Conservation (phyloP, 1,140 invertebrate genomes). For the Scaptomyza montana region DNA sequence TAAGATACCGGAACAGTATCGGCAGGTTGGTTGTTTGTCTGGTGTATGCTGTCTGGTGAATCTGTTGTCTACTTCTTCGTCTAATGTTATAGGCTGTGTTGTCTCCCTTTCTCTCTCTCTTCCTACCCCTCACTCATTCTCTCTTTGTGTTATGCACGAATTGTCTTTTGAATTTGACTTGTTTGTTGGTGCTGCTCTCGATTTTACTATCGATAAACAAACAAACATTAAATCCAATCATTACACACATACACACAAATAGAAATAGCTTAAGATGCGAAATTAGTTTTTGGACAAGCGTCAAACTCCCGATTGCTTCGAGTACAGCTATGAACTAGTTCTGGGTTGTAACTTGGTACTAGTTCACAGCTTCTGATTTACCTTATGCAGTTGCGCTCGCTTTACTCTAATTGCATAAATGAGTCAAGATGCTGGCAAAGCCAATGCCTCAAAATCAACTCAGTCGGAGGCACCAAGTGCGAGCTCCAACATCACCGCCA, state of each 20-base stretch:
- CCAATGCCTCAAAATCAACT: conserved; percentile 32
- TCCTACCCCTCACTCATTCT: conserved; percentile 2
- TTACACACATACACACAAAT: neutral
- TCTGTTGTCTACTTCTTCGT: conserved; percentile 46
- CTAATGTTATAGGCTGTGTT: conserved; percentile 36
- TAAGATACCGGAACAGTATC: conserved; percentile 83
- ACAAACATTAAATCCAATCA: neutral
- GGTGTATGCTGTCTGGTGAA: conserved; percentile 13
- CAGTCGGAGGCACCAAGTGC: conserved; percentile 28
- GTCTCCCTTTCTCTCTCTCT: no score
- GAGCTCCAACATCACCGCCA: conserved; percentile 13
- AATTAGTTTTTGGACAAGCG: no score
- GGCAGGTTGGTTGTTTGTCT: conserved; percentile 74
- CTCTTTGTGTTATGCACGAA: conserved; percentile 13
- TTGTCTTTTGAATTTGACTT: conserved; percentile 22
- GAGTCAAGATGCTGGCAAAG: conserved; percentile 74
- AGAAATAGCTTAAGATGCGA: no score
- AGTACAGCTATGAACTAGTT: conserved; percentile 8
- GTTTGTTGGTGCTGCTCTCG: conserved; percentile 36
- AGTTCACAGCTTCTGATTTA: conserved; percentile 3
- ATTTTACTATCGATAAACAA: conserved; percentile 8
- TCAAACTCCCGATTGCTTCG: no score
- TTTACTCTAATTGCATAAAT: conserved; percentile 46
- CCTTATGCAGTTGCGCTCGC: conserved; percentile 33
- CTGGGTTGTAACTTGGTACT: neutral